phyloP scores from a whole-genome alignment of 2,797 vertebrate species.

The Psittacula echo region DNA sequence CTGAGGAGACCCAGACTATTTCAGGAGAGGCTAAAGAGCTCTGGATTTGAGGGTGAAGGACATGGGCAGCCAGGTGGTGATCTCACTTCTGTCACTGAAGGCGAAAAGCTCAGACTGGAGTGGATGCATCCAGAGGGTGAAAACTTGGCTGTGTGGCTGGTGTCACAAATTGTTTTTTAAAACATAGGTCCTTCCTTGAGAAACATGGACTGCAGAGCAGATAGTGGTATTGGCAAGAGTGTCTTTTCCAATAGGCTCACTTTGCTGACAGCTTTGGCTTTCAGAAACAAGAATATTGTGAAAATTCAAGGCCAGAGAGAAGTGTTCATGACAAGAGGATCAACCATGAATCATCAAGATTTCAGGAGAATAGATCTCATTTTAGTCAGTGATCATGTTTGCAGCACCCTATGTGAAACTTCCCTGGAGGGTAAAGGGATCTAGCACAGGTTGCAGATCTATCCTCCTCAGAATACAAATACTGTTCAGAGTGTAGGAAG shows the following conservation, averaged over 20 bases:
- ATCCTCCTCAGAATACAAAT: neutral
- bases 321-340: neutral
- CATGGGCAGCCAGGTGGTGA: no score
- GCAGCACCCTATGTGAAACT: neutral
- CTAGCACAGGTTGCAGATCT: neutral
- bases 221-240: neutral
- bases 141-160: neutral
- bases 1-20: neutral
- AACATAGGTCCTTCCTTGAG: neutral
- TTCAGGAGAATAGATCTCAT: neutral
- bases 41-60: neutral
- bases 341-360: neutral
- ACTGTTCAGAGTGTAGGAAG: neutral
- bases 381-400: neutral
- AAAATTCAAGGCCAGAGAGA: neutral
- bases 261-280: neutral
- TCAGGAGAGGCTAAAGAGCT: neutral
- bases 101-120: neutral
- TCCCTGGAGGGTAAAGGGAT: neutral
- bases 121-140: neutral
- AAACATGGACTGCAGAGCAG: neutral
- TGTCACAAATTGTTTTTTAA: neutral
- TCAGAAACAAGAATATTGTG: neutral
- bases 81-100: neutral
- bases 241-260: neutral